These are phyloP conservation scores for Drosophila pallidifrons DNA, from an alignment of 1,140 invertebrate species.

Conservation along the genomic window DNA sequence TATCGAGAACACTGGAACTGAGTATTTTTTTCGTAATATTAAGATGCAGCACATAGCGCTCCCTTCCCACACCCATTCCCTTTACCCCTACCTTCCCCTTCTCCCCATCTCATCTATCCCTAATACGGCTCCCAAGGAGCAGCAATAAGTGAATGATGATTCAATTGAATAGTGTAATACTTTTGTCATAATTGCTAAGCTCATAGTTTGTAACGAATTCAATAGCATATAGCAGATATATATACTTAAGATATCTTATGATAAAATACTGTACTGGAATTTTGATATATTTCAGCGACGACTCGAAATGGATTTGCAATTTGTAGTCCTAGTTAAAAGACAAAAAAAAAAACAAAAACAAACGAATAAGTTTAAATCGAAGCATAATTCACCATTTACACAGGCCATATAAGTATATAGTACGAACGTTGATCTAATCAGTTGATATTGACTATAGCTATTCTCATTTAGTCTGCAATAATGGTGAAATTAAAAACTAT, in stretches of 20 bases:
- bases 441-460: constrained; percentile 40
- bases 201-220: constrained; percentile 41
- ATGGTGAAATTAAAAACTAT: constrained; percentile 39
- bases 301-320: constrained; percentile 48
- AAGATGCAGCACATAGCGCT: constrained; percentile 57
- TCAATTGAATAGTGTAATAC: constrained; percentile 69
- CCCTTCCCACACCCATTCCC: neutral
- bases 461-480: constrained; percentile 50
- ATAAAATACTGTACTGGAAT: constrained; percentile 33
- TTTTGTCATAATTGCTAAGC: constrained; percentile 76
- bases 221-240: constrained; percentile 12
- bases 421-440: constrained; percentile 47
- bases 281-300: constrained; percentile 42
- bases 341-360: neutral
- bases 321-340: constrained; percentile 55
- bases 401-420: constrained; percentile 49
- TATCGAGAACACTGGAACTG: constrained; percentile 79
- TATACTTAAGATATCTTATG: constrained; percentile 32
- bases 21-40: constrained; percentile 79
- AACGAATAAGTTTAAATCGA: constrained; percentile 8
- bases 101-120: constrained; percentile 9
- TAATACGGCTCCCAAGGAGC: constrained; percentile 78
- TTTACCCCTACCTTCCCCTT: constrained; percentile 10
- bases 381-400: constrained; percentile 47
- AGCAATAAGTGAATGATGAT: constrained; percentile 67